phyloP scores from a whole-genome alignment of 2,888 invertebrate species.

The Xestobium rufovillosum region DNA sequence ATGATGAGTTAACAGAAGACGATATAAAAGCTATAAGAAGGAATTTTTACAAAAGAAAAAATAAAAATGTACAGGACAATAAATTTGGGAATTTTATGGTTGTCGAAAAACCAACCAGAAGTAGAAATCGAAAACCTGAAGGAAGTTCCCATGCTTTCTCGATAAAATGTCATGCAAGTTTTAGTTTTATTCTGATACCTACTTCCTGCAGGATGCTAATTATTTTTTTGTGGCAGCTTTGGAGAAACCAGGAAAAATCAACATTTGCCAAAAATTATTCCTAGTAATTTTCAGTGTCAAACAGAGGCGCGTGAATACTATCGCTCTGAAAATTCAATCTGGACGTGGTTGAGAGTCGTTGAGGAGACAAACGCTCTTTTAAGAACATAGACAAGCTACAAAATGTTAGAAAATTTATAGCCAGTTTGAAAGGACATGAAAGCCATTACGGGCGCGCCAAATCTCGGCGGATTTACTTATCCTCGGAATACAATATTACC shows the following conservation, averaged over 20 bases:
- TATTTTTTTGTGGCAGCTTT: constrained; percentile 9
- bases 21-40: no score
- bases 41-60: constrained; percentile 10
- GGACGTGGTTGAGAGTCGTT: constrained; percentile 12
- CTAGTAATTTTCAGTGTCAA: constrained; percentile 10
- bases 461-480: constrained; percentile 11
- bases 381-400: no score
- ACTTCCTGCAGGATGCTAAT: constrained; percentile 3
- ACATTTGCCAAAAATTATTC: constrained; percentile 13
- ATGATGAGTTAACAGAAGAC: no score
- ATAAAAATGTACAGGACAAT: constrained; percentile 11
- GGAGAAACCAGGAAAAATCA: constrained; percentile 10
- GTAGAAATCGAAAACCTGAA: constrained; percentile 10
- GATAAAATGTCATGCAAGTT: no score
- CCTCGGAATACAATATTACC: no score
- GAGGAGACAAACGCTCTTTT: no score
- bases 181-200: no score
- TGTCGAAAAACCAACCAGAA: no score
- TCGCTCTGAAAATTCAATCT: constrained; percentile 12
- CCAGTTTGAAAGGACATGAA: constrained; percentile 11
- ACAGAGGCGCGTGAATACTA: constrained; percentile 13
- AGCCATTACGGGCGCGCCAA: constrained; percentile 12
- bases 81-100: no score
- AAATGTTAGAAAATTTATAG: no score
- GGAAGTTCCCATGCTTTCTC: constrained; percentile 9